phyloP scores from a whole-genome alignment of 1,140 invertebrate genomes.

The Ostrea denselamellosa region DNA sequence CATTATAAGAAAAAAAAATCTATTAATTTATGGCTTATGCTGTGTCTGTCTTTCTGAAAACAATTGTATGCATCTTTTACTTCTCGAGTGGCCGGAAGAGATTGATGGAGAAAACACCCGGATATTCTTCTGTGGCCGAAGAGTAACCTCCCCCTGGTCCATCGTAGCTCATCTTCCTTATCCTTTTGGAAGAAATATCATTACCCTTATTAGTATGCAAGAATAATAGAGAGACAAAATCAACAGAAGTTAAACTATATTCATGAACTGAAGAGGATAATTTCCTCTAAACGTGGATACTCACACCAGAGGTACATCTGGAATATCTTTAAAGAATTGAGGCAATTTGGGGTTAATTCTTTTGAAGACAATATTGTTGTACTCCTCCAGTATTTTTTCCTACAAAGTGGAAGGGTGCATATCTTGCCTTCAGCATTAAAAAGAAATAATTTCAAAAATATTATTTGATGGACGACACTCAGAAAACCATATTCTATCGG shows the following conservation, averaged over 20 bases:
- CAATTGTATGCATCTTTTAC: constrained; percentile 31
- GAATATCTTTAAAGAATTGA: constrained; percentile 65
- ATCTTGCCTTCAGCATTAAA: not conserved
- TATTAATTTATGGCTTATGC: too few relatives aligned
- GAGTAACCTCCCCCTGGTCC: constrained; percentile 64
- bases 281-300: not conserved
- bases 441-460: not conserved
- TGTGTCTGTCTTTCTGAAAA: not conserved
- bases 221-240: not conserved
- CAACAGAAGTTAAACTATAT: not conserved
- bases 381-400: constrained; percentile 72
- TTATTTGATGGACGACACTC: not conserved
- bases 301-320: constrained; percentile 65
- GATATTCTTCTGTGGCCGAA: constrained; percentile 53
- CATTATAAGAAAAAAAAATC: too few relatives aligned
- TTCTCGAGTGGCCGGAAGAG: constrained; percentile 53
- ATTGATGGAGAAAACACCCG: constrained; percentile 61
- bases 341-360: constrained; percentile 71
- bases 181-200: constrained; percentile 44
- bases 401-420: constrained; percentile 45
- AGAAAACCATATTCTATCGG: too few relatives aligned
- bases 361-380: constrained; percentile 72
- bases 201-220: not conserved
- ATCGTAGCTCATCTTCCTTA: constrained; percentile 59
- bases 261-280: not conserved